Conservation (phyloP, 1,140 invertebrate species). For the Apis florea region DNA sequence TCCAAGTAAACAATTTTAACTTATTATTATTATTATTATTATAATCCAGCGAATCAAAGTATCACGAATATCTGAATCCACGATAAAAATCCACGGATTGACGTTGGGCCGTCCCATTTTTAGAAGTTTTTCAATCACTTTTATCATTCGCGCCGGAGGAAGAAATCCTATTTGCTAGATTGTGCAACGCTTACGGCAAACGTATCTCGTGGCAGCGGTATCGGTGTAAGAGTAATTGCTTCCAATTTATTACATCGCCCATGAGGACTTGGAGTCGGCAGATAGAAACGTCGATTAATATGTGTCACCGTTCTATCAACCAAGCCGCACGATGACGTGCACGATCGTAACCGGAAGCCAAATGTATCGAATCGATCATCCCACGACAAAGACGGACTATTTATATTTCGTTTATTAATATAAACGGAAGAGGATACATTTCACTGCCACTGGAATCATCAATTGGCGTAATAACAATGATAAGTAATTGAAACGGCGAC, state of each 20-base stretch:
- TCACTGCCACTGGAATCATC: too few relatives aligned
- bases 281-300: slow-evolving; percentile 43
- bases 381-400: not conserved
- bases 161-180: not conserved
- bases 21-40: too few relatives aligned
- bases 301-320: slow-evolving; percentile 31
- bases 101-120: too few relatives aligned
- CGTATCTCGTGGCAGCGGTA: not conserved
- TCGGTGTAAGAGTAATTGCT: slow-evolving; percentile 32
- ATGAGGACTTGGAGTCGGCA: not conserved
- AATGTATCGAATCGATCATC: slow-evolving; percentile 25
- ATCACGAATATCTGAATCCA: too few relatives aligned
- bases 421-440: not conserved
- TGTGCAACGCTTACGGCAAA: slow-evolving; percentile 12
- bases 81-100: too few relatives aligned
- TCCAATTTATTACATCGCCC: slow-evolving; percentile 16
- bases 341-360: not conserved
- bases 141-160: not conserved
- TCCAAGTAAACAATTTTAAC: too few relatives aligned
- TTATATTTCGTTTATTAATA: not conserved
- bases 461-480: too few relatives aligned
- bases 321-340: slow-evolving; percentile 21
- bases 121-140: slow-evolving; percentile 4
- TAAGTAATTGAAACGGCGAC: too few relatives aligned
- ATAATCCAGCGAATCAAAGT: too few relatives aligned